A percentile compares a stretch with the other conserved stretches of the same genome.
Conservation (phyloP, 1,140 invertebrate species). For the Drosophila funebris region DNA sequence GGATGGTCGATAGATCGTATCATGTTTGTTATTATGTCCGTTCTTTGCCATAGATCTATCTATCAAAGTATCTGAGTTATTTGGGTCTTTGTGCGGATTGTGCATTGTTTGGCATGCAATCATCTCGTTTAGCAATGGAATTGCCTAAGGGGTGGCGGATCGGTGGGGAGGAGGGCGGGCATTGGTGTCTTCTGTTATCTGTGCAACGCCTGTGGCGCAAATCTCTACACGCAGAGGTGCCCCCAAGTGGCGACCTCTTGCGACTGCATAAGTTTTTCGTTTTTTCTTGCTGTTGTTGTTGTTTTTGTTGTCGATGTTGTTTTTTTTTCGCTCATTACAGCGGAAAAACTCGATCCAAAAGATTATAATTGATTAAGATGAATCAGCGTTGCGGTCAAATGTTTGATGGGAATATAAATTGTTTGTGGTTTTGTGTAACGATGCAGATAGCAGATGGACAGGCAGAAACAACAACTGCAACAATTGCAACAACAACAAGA, state of each 20-base stretch:
- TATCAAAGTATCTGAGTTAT: conserved; percentile 17
- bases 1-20: conserved; percentile 11
- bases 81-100: conserved; percentile 18
- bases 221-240: conserved; percentile 72
- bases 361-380: conserved; percentile 83
- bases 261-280: conserved; percentile 36
- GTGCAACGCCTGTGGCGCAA: conserved; percentile 73
- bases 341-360: conserved; percentile 66
- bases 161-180: background rate
- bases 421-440: conserved; percentile 82
- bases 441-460: conserved; percentile 51
- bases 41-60: conserved; percentile 28
- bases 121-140: conserved; percentile 38
- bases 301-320: conserved; percentile 14
- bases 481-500: conserved; percentile 2
- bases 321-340: conserved; percentile 74
- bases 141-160: background rate
- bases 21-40: conserved; percentile 26
- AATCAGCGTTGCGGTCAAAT: conserved; percentile 83
- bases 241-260: conserved; percentile 72
- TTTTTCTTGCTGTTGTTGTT: conserved; percentile 6
- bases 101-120: conserved; percentile 44
- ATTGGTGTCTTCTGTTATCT: conserved; percentile 57
- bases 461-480: conserved; percentile 12
- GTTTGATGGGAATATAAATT: conserved; percentile 83